Evolutionary conservation across 92 coral and sea anemone species (phyloP).

Genomic region (Nematostella vectensis): DNA sequence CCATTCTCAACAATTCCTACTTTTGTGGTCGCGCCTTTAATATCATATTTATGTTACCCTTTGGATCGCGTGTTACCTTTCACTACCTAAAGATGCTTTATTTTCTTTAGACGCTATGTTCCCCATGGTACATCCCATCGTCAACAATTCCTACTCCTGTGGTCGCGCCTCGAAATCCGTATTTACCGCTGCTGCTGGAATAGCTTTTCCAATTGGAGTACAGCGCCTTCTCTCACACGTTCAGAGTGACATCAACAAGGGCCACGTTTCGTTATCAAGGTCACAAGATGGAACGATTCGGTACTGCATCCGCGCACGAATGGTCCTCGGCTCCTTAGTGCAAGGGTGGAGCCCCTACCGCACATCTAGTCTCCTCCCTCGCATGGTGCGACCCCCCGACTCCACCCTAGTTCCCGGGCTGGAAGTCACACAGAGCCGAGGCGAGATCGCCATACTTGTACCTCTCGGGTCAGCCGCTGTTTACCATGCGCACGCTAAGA

Average conservation of each 20-base stretch:
- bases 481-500: slow-evolving; percentile 63
- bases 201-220: slow-evolving; percentile 17
- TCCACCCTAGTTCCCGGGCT: slow-evolving; percentile 46
- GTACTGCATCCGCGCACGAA: slow-evolving; percentile 1
- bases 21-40: background rate
- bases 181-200: background rate
- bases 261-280: slow-evolving; percentile 9
- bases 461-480: slow-evolving; percentile 62
- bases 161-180: background rate
- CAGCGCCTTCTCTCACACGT: slow-evolving; percentile 27
- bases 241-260: slow-evolving; percentile 28
- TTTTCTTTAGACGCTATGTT: too few relatives aligned
- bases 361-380: slow-evolving; percentile 46
- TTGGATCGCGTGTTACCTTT: too few relatives aligned
- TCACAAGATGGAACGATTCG: background rate
- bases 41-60: too few relatives aligned
- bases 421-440: slow-evolving; percentile 15
- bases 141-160: background rate
- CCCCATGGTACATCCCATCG: background rate
- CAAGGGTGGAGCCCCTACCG: slow-evolving; percentile 44
- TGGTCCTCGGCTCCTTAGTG: slow-evolving; percentile 30
- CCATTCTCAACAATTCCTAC: background rate
- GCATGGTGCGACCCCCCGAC: slow-evolving; percentile 31
- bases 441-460: slow-evolving; percentile 33
- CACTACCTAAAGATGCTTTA: too few relatives aligned